Base-by-base conservation (phyloP, 2,888 invertebrate genomes). In the Drosophila yooni region DNA sequence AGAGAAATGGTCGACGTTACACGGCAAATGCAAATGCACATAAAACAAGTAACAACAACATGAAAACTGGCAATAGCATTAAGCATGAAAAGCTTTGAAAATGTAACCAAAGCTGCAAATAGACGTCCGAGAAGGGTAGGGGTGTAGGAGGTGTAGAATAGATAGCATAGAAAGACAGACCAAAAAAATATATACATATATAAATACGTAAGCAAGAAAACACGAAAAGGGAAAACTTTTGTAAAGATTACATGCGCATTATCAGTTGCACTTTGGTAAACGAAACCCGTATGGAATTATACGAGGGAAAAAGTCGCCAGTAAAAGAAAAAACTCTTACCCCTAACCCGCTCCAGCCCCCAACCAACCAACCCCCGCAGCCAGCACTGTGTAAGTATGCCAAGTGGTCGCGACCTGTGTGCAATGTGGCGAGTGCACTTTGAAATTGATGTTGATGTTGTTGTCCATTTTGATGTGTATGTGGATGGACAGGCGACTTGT, bases 241-340 rank as follows among this genome's bases (percentile, higher is more conserved):
- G 82, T 64, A 50, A 57, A 88, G 79, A 89, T 89, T 89, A 87
- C 84, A 87, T 71, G 88, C 70, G 79, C 79, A 84, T 88, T 84
- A 82, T 52, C 68, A 70, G 82, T 71, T 65, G 29, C 67, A 64
- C 82, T 75, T 71, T 64, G 64, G 57, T 21, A 34, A 50, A 36
- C 60, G 82, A 82, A 71, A 63, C 70, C 76, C 69, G 65, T 76
- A 74, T 58, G 83, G 62, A 71, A 79, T 75, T 79, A 74, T 80
- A 85, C 59, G 52, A 43, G 63, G 63, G 50, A 46, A 72, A 66
- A 77, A 48, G 59, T 71, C 48, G n/a, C 31, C n/a, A 34, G 3
- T 36, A 36, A 53, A 29, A 63, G 48, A n/a, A 25, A 25, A 53
- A 21, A 25, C 52, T 18, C 29, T 18, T 15, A 3, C 15, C 7